Conservation (phyloP, 2,888 invertebrate species). For the Polyommatus icarus region DNA sequence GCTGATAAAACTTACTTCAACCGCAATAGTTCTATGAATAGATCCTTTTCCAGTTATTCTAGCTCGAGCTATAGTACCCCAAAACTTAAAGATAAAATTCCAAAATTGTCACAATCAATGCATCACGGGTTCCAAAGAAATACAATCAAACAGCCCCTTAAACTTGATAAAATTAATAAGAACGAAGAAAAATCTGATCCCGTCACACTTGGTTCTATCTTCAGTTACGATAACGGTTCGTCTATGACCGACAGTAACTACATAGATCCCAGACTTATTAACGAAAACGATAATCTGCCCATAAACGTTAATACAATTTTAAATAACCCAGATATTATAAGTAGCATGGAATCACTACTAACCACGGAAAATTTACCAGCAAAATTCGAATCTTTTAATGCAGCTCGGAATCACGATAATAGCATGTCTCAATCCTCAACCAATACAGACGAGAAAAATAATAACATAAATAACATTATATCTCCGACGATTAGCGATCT, state of each 20-base stretch:
- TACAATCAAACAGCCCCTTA: constrained; percentile 68
- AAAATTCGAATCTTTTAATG: constrained; percentile 71
- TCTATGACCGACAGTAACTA: constrained; percentile 74
- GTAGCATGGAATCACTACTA: constrained; percentile 76
- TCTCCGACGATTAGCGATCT: constrained; percentile 66
- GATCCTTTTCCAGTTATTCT: constrained; percentile 71
- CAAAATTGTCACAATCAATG: constrained; percentile 73
- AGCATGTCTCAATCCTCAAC: constrained; percentile 53
- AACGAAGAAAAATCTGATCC: constrained; percentile 65
- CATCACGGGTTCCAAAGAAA: constrained; percentile 74
- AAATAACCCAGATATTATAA: constrained; percentile 75
- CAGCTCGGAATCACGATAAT: constrained; percentile 56
- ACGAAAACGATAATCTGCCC: constrained; percentile 85
- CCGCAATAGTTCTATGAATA: constrained; percentile 66
- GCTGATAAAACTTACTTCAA: constrained; percentile 64
- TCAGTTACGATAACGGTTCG: constrained; percentile 67
- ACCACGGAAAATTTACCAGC: constrained; percentile 75
- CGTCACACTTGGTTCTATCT: constrained; percentile 73
- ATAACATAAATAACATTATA: constrained; percentile 49
- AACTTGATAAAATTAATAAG: constrained; percentile 72
- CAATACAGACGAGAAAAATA: constrained; percentile 44
- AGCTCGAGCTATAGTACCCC: constrained; percentile 70
- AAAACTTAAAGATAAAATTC: constrained; percentile 73
- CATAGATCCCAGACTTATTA: constrained; percentile 83
- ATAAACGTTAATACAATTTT: constrained; percentile 78